Evolutionary conservation across 2,113 vertebrate species (phyloP), one percentile per base, ranked within the genome.

Genomic region (Rutilus rutilus): DNA sequence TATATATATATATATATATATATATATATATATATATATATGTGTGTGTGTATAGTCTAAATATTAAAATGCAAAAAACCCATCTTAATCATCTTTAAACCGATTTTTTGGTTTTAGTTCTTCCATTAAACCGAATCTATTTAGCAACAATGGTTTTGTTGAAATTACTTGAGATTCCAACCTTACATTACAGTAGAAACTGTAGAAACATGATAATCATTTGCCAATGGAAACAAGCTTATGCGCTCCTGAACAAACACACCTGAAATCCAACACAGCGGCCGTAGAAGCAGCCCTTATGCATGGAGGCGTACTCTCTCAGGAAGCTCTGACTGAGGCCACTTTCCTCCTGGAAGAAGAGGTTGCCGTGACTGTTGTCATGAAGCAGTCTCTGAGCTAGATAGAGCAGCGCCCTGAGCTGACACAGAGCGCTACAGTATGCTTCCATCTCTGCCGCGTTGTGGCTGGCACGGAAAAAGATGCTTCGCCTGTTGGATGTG

Each of bases 191-290:
- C 14, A 27, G 39, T 42, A 42, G 14, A 54, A 69, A 36, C 15
- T 39, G 69, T 45, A 73, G 8, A 52, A 52, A 52, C 14, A 2
- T 52, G 1, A 30, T 6, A 27, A 30, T 9, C n/a, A 71, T 39
- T 11, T 10, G 17, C 30, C 25, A 54, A 6, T 27, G 6, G 14
- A 76, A 77, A 36, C 17, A 69, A 21, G 17, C 33, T 71, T 23
- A 27, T 77, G 75, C 21, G 36, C 50, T 6, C 54, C 2, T 65
- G 14, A 14, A 64, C 19, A 89, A 14, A 64, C 23, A 88, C 88
- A 98, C 97, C 96, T 98, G 97, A 91, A 98, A 98, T 86, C 97
- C 97, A 39, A 97, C 92, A 87, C 97, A 98, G 36, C 97, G 96
- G 14, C 97, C 97, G 0, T 97, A 98, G 93, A 98, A 98, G 92